Evolutionary conservation across 2,888 invertebrate genomes (phyloP).

Genomic region (Tipula lateralis): DNA sequence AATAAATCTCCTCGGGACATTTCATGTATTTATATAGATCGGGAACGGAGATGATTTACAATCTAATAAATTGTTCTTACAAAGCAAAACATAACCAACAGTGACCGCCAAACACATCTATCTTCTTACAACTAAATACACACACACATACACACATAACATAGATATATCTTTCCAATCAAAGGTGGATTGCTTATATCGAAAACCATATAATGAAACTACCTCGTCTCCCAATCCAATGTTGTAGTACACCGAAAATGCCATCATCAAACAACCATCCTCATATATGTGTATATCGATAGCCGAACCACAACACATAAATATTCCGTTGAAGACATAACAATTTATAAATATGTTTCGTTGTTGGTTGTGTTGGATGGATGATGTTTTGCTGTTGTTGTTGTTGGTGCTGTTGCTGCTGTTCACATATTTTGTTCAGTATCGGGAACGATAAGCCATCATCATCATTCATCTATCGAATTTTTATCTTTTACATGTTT

Average conservation of each 20-base stretch:
- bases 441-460: slow-evolving; percentile 11
- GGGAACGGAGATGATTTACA: not conserved
- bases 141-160: too few species aligned
- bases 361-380: not conserved
- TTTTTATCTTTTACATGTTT: slow-evolving; percentile 24
- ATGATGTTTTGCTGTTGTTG: not conserved
- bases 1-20: slow-evolving; percentile 1
- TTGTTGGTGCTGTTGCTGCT: not conserved
- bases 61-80: not conserved
- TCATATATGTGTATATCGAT: not conserved
- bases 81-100: not conserved
- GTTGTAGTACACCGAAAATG: not conserved
- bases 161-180: not conserved
- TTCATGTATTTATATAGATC: not conserved
- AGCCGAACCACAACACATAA: not conserved
- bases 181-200: not conserved
- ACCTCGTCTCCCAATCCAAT: not conserved
- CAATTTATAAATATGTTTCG: not conserved
- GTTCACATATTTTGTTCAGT: slow-evolving; percentile 1
- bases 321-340: slow-evolving; percentile 5
- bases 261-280: not conserved
- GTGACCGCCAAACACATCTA: not conserved
- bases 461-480: slow-evolving; percentile 19
- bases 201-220: not conserved
- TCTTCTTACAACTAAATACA: not conserved